Base-by-base conservation (phyloP, 2,888 invertebrate genomes). In the Folsomia manolachei region DNA sequence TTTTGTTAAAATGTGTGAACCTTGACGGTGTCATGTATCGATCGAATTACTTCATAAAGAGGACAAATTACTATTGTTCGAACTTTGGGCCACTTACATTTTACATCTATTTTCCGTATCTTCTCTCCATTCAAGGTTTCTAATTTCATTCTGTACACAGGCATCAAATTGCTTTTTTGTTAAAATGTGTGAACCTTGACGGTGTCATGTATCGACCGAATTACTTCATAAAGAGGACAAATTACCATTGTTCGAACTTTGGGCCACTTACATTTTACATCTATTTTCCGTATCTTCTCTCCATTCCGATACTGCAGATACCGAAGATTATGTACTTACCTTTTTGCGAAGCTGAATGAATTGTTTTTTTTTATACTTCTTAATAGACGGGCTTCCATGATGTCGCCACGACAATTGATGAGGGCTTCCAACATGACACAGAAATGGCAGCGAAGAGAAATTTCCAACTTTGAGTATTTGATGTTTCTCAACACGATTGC, bases 401-500 rank as follows among this genome's bases (percentile, higher is more conserved):
- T 99, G 94, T 94, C 97, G 1, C 97, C 99, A 0, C 90, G 97
- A 18, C 98, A 99, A 85, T 88, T 99, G 82, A 99, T 98, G 94
- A 90, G 97, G 82, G 94, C 96, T 87, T 98, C 98, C 25, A 97
- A 98, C 86, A 99, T 99, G 99, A 98, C 97, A 64, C 96, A 97
- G 86, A 95, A 97, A 85, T 99, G 99, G 99, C 98, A 98, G 85
- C 89, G 97, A 25, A 88, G 99, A 62, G 99, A 99, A 86, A 98
- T 99, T 82, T 97, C 97, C 76, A 99, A 99, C 87, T 99, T 99
- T 86, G 99, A 99, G 86, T 99, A 99, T 85, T 89, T 99, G 82
- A 99, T 99, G 98, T 99, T 99, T 87, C 90, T 99, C 80, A 99
- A 99, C 85, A 99, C 99, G 21, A 97, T 99, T 80, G 98, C 99